Conservation (phyloP, 2,113 vertebrate genomes). For the Strigops habroptila region DNA sequence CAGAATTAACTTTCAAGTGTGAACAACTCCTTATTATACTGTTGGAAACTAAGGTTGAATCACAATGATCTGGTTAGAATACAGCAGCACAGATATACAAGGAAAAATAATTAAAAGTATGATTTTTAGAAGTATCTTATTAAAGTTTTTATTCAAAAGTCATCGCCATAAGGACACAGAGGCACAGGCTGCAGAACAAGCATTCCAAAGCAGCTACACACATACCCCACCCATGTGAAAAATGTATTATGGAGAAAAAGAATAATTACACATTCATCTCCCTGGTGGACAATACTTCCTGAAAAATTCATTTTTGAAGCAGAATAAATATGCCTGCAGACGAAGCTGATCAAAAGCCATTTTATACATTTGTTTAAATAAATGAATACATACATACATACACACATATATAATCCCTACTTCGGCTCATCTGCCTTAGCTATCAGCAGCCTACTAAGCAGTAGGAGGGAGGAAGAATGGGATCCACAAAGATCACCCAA, state of each 20-base stretch:
- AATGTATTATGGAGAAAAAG: neutral
- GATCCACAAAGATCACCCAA: neutral
- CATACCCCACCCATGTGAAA: fast-evolving
- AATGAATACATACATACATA: neutral
- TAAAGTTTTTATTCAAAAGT: neutral
- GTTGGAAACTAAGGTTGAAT: neutral
- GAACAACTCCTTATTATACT: neutral
- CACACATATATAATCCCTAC: neutral
- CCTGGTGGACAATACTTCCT: neutral
- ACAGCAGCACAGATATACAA: neutral
- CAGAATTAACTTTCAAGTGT: slow-evolving; percentile 3
- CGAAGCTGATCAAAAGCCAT: neutral
- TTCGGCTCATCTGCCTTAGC: neutral
- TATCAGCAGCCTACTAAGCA: neutral
- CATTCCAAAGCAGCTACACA: neutral
- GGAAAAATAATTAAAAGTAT: neutral
- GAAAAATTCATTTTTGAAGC: neutral
- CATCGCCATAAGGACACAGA: neutral
- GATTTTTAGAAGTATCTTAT: neutral
- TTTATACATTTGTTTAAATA: neutral
- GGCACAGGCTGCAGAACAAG: neutral
- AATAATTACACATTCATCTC: neutral
- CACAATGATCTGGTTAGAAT: neutral
- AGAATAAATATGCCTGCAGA: neutral
- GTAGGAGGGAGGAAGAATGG: neutral